Evolutionary conservation across 2,888 invertebrate genomes (phyloP).

Genomic region (Rotaria magnacalcarata): DNA sequence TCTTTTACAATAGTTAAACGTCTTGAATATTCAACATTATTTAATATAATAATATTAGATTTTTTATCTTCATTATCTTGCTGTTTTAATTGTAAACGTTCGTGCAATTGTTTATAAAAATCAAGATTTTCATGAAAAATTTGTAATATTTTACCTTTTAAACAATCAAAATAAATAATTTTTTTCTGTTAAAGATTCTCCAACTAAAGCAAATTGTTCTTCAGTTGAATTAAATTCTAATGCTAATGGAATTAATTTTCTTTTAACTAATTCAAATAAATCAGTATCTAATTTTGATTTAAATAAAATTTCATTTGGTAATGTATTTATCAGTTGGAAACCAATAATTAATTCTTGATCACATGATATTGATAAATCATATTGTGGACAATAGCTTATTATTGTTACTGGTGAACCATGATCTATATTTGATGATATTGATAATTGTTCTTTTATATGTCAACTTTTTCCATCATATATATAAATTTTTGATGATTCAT

Average conservation of each 20-base stretch:
- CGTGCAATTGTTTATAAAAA: slow-evolving; percentile 64
- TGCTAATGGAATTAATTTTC: slow-evolving; percentile 69
- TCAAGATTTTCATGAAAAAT: slow-evolving; percentile 86
- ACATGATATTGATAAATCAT: slow-evolving; percentile 77
- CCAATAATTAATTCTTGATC: slow-evolving; percentile 90
- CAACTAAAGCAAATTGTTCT: slow-evolving; percentile 66
- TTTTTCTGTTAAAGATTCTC: slow-evolving; percentile 78
- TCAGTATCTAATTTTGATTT: slow-evolving; percentile 90
- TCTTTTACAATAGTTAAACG: slow-evolving; percentile 92
- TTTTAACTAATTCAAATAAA: slow-evolving; percentile 74
- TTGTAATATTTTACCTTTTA: slow-evolving; percentile 69
- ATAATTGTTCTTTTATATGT: slow-evolving; percentile 40
- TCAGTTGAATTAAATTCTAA: slow-evolving; percentile 82
- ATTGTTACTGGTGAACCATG: slow-evolving; percentile 43
- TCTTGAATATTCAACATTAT: slow-evolving; percentile 93
- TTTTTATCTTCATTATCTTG: neutral
- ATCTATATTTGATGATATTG: neutral
- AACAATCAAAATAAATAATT: slow-evolving; percentile 77
- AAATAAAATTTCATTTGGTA: slow-evolving; percentile 75
- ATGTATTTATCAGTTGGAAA: slow-evolving; percentile 74
- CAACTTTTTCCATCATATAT: neutral
- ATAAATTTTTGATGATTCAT: neutral
- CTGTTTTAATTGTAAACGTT: neutral
- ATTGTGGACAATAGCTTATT: slow-evolving; percentile 71
- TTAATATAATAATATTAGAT: neutral